phyloP scores from a whole-genome alignment of 2,113 vertebrate species.

The Ia io region DNA sequence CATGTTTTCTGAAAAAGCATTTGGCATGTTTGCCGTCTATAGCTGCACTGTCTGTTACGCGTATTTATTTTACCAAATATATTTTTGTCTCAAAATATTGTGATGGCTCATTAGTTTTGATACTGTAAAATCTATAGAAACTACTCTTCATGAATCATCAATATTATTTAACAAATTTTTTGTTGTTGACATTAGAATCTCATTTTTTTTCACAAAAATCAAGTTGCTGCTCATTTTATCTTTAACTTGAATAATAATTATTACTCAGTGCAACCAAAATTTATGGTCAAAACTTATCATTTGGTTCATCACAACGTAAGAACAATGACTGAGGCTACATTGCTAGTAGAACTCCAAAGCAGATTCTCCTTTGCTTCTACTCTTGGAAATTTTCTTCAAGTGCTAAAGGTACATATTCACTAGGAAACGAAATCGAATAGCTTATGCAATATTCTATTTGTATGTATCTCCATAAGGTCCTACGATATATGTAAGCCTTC shows the following conservation, averaged over 20 bases:
- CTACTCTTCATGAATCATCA: not conserved
- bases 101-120: not conserved
- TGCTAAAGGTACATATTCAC: conserved; percentile 60
- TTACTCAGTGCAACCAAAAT: not conserved
- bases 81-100: conserved; percentile 30
- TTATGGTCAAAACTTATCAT: not conserved
- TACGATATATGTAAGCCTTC: conserved; percentile 61
- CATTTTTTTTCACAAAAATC: conserved; percentile 16
- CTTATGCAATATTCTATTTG: conserved; percentile 61
- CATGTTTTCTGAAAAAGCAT: not conserved
- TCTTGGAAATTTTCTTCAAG: conserved; percentile 51
- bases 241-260: conserved; percentile 64
- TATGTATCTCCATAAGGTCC: conserved; percentile 44
- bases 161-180: not conserved
- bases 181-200: not conserved
- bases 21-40: not conserved
- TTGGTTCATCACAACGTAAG: not conserved
- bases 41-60: not conserved
- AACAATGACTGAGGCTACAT: conserved; percentile 14
- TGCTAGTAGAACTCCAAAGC: not conserved
- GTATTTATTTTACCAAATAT: conserved; percentile 34
- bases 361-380: conserved; percentile 31
- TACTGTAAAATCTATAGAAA: not conserved
- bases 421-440: conserved; percentile 62
- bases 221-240: conserved; percentile 19